These are phyloP conservation scores for Caenorhabditis sp. DNA, from an alignment of 2,888 invertebrate genomes.

Conservation along the genomic window DNA sequence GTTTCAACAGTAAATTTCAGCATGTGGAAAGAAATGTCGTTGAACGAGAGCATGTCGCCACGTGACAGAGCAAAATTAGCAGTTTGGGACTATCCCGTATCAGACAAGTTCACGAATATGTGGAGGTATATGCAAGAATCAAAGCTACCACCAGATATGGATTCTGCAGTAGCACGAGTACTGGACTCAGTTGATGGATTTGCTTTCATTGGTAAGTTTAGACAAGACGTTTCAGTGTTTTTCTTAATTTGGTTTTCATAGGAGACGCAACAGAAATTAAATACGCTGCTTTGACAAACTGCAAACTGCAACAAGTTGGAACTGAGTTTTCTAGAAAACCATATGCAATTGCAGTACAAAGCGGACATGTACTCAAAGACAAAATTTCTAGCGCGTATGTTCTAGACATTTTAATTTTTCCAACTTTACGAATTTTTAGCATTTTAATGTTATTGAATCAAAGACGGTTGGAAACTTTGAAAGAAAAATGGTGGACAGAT, in stretches of 20 bases:
- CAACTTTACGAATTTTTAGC: conserved; percentile 85
- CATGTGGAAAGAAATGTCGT: conserved; percentile 98
- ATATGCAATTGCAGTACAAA: conserved; percentile 96
- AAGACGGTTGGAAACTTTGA: conserved; percentile 93
- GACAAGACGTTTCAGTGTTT: too few relatives aligned
- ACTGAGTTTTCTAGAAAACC: conserved; percentile 98
- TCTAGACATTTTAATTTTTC: not conserved
- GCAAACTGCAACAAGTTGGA: conserved; percentile 93
- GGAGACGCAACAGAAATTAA: conserved; percentile 95
- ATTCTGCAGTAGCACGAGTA: conserved; percentile 90
- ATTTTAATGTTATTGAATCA: conserved; percentile 95
- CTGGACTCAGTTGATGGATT: conserved; percentile 87
- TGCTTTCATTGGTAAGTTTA: conserved; percentile 89
- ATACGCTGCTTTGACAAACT: conserved; percentile 90
- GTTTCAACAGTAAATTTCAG: conserved; percentile 85
- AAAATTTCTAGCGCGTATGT: conserved; percentile 75
- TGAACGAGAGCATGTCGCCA: conserved; percentile 93
- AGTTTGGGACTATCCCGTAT: conserved; percentile 99
- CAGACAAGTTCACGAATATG: conserved; percentile 98
- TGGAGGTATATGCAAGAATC: conserved; percentile 90
- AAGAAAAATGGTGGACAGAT: conserved; percentile 97
- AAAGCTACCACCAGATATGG: conserved; percentile 89
- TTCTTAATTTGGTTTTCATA: conserved; percentile 81
- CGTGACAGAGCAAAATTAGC: conserved; percentile 94
- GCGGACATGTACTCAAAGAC: conserved; percentile 84